Conservation (phyloP, 2,113 vertebrate genomes). For the Cebus imitator region DNA sequence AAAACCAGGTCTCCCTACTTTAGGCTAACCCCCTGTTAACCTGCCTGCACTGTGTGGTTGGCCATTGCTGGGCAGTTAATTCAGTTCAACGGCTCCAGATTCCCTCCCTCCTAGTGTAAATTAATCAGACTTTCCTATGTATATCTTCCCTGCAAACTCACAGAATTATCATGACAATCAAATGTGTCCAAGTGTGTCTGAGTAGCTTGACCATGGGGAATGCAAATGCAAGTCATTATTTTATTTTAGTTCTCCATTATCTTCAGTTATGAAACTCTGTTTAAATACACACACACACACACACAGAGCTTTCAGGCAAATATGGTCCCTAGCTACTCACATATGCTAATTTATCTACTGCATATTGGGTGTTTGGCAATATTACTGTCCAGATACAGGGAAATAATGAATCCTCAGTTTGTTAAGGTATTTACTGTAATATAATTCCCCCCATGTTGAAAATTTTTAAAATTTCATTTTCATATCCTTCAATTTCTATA, state of each 20-base stretch:
- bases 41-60: background rate
- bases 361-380: background rate
- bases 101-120: background rate
- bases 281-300: background rate
- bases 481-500: background rate
- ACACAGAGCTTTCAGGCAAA: background rate
- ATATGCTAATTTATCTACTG: background rate
- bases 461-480: background rate
- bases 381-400: background rate
- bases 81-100: background rate
- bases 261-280: background rate
- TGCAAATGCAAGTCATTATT: background rate
- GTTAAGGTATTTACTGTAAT: background rate
- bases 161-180: background rate
- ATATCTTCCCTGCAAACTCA: background rate
- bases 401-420: background rate
- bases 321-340: background rate
- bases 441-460: background rate
- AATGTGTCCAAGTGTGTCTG: too few species aligned
- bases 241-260: background rate
- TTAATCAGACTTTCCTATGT: background rate
- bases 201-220: background rate
- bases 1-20: background rate
- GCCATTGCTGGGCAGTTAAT: background rate
- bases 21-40: background rate